A percentile compares a stretch with the other conserved stretches of the same genome.
These are phyloP conservation scores for Zygaena filipendulae DNA, from an alignment of 2,888 invertebrate genomes.

Conservation along the genomic window DNA sequence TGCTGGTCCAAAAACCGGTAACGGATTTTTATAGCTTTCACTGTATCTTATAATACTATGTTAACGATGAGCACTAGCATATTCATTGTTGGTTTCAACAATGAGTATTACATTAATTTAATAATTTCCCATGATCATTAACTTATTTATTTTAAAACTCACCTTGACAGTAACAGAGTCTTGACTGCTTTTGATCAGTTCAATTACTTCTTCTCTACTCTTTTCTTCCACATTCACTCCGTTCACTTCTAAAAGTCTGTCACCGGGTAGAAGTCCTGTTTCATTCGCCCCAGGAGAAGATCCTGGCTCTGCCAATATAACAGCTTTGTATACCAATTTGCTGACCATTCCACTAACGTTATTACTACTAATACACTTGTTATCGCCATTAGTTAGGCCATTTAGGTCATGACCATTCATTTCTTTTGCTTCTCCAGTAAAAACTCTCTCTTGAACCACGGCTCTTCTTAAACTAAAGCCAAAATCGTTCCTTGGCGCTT, in stretches of 20 bases:
- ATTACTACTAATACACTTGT: slow-evolving; percentile 29
- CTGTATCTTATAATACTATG: too few species aligned
- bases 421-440: slow-evolving; percentile 40
- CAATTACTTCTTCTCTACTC: slow-evolving; percentile 91
- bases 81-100: too few species aligned
- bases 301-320: slow-evolving; percentile 93
- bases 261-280: slow-evolving; percentile 93
- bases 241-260: slow-evolving; percentile 92
- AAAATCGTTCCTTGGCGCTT: slow-evolving; percentile 89
- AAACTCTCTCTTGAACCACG: slow-evolving; percentile 78
- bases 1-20: too few species aligned
- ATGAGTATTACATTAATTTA: too few species aligned
- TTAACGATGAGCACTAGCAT: too few species aligned
- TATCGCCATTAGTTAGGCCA: slow-evolving; percentile 42
- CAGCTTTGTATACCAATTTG: slow-evolving; percentile 73
- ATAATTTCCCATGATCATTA: too few species aligned
- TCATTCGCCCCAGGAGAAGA: slow-evolving; percentile 79
- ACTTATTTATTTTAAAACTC: too few species aligned
- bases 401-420: slow-evolving; percentile 41
- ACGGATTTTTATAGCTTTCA: too few species aligned
- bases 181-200: slow-evolving; percentile 88
- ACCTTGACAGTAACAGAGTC: slow-evolving; percentile 88
- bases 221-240: slow-evolving; percentile 85
- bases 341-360: slow-evolving; percentile 36
- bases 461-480: slow-evolving; percentile 93